Conservation (phyloP, 2,113 vertebrate genomes). For the Reinhardtius hippoglossoides region DNA sequence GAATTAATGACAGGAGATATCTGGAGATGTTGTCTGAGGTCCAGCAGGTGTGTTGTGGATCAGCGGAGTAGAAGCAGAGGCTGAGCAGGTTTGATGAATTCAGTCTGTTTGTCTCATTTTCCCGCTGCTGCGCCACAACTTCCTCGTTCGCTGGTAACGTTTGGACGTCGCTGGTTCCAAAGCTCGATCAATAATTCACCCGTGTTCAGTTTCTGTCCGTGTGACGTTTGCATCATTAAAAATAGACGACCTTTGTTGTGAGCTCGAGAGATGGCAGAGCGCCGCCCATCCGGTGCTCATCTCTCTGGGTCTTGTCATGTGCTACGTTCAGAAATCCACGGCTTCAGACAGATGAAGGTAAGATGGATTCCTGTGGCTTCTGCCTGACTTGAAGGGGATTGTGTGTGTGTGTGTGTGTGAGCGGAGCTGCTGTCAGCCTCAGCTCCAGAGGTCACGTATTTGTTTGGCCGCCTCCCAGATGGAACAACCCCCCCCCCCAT, state of each 20-base stretch:
- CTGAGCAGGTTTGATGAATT: too few relatives aligned
- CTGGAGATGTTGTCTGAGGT: rapidly evolving
- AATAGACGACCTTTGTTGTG: slow-evolving; percentile 72
- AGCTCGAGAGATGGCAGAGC: slow-evolving; percentile 43
- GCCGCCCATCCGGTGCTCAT: slow-evolving; percentile 4
- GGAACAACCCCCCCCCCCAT: slow-evolving; percentile 16
- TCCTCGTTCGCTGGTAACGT: slow-evolving; percentile 11
- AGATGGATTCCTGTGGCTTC: background rate
- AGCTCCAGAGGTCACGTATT: background rate
- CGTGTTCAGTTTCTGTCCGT: slow-evolving; percentile 49
- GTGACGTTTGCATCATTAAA: slow-evolving; percentile 68
- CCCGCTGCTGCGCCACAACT: slow-evolving; percentile 11
- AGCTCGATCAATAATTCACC: slow-evolving; percentile 73
- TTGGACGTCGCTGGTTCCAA: slow-evolving; percentile 45
- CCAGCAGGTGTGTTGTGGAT: slow-evolving; percentile 4
- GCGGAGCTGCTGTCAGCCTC: background rate
- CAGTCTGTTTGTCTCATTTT: background rate
- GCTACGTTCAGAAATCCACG: background rate
- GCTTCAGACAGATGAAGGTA: slow-evolving; percentile 39
- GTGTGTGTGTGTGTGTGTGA: background rate
- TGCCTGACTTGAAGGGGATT: background rate
- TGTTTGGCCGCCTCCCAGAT: slow-evolving; percentile 55
- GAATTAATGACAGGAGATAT: too few relatives aligned
- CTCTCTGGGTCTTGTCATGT: slow-evolving; percentile 15
- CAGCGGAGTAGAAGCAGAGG: background rate